These are phyloP conservation scores for Ephestia elutella DNA, from an alignment of 1,140 invertebrate species.

Conservation along the genomic window DNA sequence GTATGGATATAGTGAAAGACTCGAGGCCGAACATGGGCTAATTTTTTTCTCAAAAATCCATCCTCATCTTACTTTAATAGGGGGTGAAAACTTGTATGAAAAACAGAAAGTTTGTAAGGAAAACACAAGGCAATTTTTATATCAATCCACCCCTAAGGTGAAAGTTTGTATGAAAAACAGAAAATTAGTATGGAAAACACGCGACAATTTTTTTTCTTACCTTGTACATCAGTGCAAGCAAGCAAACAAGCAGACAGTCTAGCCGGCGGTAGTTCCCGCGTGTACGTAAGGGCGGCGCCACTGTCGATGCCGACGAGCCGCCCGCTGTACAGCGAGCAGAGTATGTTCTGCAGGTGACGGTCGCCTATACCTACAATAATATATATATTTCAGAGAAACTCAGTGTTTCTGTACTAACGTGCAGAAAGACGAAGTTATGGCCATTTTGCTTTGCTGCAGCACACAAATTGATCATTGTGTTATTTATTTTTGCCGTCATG, in stretches of 20 bases:
- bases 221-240: conserved; percentile 19
- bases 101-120: not conserved
- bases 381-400: not conserved
- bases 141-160: no score
- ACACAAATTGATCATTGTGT: no score
- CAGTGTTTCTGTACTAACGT: not conserved
- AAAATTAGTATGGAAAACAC: no score
- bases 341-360: conserved; percentile 43
- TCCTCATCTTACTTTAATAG: not conserved
- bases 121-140: no score
- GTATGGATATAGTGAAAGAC: no score
- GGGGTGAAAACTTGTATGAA: not conserved
- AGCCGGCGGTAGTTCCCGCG: conserved; percentile 31
- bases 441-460: no score
- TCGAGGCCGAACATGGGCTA: no score
- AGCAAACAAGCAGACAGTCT: conserved; percentile 35
- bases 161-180: no score
- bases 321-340: conserved; percentile 25
- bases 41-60: no score
- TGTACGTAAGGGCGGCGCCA: conserved; percentile 26
- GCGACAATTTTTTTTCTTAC: conserved; percentile 9
- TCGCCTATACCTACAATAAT: conserved; percentile 35
- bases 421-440: no score
- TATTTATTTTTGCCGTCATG: no score
- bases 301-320: conserved; percentile 36